Percentiles rank a stretch among this genome's conserved stretches.
Evolutionary conservation across 2,113 vertebrate genomes (phyloP).

Genomic region (Brachypteracias leptosomus): DNA sequence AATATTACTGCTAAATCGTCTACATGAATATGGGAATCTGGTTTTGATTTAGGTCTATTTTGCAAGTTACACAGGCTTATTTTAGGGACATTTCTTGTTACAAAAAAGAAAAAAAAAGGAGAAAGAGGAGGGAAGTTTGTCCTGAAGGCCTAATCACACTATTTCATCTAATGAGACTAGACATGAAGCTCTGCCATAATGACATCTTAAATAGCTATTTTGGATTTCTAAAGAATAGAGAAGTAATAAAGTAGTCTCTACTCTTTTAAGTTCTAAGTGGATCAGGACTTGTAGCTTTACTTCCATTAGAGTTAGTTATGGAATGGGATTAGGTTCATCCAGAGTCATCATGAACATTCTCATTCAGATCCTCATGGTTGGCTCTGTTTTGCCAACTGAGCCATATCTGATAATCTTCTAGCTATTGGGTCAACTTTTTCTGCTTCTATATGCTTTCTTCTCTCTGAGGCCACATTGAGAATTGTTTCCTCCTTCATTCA

Average conservation of each 20-base stretch:
- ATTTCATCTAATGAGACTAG: background rate
- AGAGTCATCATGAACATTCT: background rate
- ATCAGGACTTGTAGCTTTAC: background rate
- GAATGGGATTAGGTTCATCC: background rate
- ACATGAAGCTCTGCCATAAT: background rate
- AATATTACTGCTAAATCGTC: constrained; percentile 17
- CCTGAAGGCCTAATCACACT: background rate
- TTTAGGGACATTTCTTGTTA: background rate
- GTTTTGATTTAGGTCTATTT: constrained; percentile 26
- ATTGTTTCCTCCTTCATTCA: background rate
- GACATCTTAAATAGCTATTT: background rate
- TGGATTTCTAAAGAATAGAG: background rate
- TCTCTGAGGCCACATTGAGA: background rate
- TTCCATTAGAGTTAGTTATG: background rate
- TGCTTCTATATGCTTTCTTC: background rate
- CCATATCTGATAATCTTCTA: background rate
- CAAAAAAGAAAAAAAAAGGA: background rate
- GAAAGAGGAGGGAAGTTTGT: background rate
- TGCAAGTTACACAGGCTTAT: background rate
- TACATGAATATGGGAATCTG: background rate
- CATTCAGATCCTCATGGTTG: background rate
- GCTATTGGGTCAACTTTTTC: background rate
- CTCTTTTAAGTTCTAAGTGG: background rate
- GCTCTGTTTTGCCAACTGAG: background rate
- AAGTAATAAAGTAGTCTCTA: background rate